These are phyloP conservation scores for Eurois occulta DNA, from an alignment of 2,888 invertebrate genomes.

Conservation along the genomic window DNA sequence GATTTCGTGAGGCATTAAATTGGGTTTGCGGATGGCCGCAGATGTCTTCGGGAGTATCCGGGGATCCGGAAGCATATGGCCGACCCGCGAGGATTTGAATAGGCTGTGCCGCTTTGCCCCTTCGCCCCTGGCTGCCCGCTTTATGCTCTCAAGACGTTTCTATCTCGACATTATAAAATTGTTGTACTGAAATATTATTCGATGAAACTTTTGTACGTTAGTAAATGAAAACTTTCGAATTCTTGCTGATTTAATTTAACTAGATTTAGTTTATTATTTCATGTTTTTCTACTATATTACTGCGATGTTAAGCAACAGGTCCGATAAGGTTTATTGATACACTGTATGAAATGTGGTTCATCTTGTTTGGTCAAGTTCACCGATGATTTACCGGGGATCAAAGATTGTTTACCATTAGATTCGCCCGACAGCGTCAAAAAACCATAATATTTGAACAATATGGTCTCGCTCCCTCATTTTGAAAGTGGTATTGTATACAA, in stretches of 20 bases:
- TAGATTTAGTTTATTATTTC: not conserved
- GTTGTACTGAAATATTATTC: slow-evolving; percentile 29
- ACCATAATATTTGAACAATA: not conserved
- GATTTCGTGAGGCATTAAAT: slow-evolving; percentile 86
- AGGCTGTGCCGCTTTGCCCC: slow-evolving; percentile 66
- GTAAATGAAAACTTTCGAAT: not conserved
- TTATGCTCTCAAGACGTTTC: slow-evolving; percentile 46
- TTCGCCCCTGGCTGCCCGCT: slow-evolving; percentile 48
- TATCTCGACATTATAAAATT: slow-evolving; percentile 47
- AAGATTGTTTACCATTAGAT: not conserved
- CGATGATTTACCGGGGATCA: not conserved
- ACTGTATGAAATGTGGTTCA: not conserved
- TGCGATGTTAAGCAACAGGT: not conserved
- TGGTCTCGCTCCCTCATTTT: not conserved
- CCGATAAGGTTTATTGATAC: not conserved
- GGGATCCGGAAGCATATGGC: slow-evolving; percentile 71
- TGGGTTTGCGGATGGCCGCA: slow-evolving; percentile 84
- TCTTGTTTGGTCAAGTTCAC: not conserved
- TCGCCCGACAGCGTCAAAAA: not conserved
- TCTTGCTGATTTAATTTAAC: not conserved
- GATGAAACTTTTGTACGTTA: slow-evolving; percentile 20
- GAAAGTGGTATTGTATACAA: not conserved
- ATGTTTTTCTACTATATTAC: not conserved
- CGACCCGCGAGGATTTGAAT: slow-evolving; percentile 77
- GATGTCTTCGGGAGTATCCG: slow-evolving; percentile 83